Base-by-base conservation (phyloP, 2,888 invertebrate species). In the Thecocarcelia acutangulata region DNA sequence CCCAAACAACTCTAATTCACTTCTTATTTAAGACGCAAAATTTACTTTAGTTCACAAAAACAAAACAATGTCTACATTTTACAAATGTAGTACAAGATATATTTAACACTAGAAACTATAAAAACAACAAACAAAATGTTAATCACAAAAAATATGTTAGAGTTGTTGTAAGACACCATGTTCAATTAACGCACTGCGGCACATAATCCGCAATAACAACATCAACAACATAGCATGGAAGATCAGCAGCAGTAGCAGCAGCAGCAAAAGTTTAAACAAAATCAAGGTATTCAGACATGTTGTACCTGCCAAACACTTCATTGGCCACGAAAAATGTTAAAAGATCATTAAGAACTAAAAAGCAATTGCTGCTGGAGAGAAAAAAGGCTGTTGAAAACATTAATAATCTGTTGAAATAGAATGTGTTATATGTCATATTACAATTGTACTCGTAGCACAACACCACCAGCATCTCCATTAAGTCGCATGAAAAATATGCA, bases 361-460 rank as follows among this genome's bases (percentile, higher is more conserved):
- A 17, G 17, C 24, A 15, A 15, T 19, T 11, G 28, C 33, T 33
- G 24, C 5, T 61, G 15, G 8, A 11, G 8, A 11, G n/a, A n/a
- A 42, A 44, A 42, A 42, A 21, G 8, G 13, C 4, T 48, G 52
- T 50, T 50, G 52, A 64, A 64, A 59, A n/a, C 66, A 40, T 42
- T 61, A 80, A 80, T 68, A 75, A 56, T 56, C 68, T 58, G 63
- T 58, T 66, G 64, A 63, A 64, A 28, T 63, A 68, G 61, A 68
- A 69, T 76, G 68, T 81, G 76, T 81, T 81, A 28, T 56, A 68
- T 68, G 72, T 72, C 72, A 73, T 69, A 63, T 77, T 69, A 50
- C 68, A 77, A 19, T 68, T 63, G 54, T 24, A 24, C 19, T 50
- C 44, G 28, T 69, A 50, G 37, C 42, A 12, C 64, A 58, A 19